Evolutionary conservation across 2,113 vertebrate genomes (phyloP), one percentile per base, ranked within the genome.

Genomic region (Pangasianodon hypophthalmus): DNA sequence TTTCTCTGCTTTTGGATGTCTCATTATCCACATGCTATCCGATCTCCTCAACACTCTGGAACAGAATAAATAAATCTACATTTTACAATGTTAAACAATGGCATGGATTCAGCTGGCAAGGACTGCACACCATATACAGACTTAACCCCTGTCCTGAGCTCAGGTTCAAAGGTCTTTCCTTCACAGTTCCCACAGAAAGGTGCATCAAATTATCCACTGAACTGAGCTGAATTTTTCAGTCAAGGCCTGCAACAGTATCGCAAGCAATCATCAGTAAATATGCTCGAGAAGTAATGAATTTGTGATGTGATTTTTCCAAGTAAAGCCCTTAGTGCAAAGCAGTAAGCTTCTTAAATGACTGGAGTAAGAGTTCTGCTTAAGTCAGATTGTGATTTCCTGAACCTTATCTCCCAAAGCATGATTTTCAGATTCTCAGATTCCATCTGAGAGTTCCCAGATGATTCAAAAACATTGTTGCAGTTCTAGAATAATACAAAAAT

Each of bases 51-150:
- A 46, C 41, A 50, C 44, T 69, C 44, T 50, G 62, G 60, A 8
- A 85, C 41, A 48, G 26, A 67, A 67, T n/a, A 46, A 85, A 85
- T n/a, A 69, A 85, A 60, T 84, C 19, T 41, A 58, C 32, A 58
- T 85, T 67, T 46, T 67, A n/a, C 14, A 0, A 10, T 69, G 29
- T n/a, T 5, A 46, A 26, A 62, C 26, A 29, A 26, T 60, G 82
- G 8, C 32, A 82, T 18, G 29, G 16, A 82, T 56, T 56, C 29
- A 37, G n/a, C n/a, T 83, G 50, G 81, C 52, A 83, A 83, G 32
- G 64, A 41, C 32, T 58, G 19, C n/a, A 60, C 82, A 81, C n/a
- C 32, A 83, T 21, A 64, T 64, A 64, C 83, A 85, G 60, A n/a
- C 58, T 10, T 58, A 64, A 18, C 7, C 4, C 32, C 6, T 52